Evolutionary conservation across 2,888 invertebrate genomes (phyloP), one percentile per base, ranked within the genome.

Genomic region (Mimas tiliae): DNA sequence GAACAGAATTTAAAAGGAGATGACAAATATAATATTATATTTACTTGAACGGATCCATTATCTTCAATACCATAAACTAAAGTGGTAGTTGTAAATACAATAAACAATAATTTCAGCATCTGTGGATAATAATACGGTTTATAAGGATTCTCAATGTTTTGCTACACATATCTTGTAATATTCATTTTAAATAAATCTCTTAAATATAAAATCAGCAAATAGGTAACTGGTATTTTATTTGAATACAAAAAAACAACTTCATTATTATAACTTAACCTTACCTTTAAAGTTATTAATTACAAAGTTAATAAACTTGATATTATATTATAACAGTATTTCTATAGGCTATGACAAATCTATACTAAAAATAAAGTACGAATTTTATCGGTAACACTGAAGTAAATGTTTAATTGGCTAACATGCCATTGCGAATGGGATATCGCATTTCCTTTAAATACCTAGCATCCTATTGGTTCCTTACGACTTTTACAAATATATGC

Each of bases 401-500:
- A 42, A 42, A 58, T 19, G 12, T 19, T 38, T 19, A 58, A 58
- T 58, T 58, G 12, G 42, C 12, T 58, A n/a, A 58, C 19, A 58
- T 19, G 42, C 42, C 38, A 16, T 58, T 12, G 19, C 58, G 11
- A 58, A 58, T 58, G 38, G 19, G 16, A 19, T 42, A 58, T 58
- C 58, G 58, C 11, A 55, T 38, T 55, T 42, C 7, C 42, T 58
- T 14, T 58, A 58, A 42, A 42, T 38, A 19, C 16, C 38, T 19
- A 19, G 7, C 3, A 16, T 11, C 3, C 38, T 55, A 38, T 55
- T 55, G 55, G 55, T 55, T 53, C 16, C 9, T 38, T 3, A 38
- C 9, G 8, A 6, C 11, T 16, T 55, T 38, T 38, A 16, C 16
- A 55, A 38, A 34, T 38, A 55, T 38, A 55, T 55, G 11, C 34